Percentiles rank a stretch among this genome's conserved stretches.
These are phyloP conservation scores for Trachymyrmex septentrionalis DNA, from an alignment of 1,140 invertebrate genomes.

Conservation along the genomic window DNA sequence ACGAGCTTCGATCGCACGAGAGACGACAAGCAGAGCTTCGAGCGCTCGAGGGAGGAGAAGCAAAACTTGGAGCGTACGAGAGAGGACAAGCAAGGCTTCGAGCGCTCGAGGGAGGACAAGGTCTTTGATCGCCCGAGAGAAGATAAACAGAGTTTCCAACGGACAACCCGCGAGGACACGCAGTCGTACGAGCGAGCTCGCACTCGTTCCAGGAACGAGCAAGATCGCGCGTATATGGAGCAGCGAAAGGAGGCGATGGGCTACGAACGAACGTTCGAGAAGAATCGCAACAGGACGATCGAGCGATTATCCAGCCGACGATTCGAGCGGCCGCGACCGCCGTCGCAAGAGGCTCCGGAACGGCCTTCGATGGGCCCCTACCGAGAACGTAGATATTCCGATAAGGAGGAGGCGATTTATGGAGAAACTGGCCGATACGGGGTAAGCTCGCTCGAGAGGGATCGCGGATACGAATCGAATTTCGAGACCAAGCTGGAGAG, in stretches of 20 bases:
- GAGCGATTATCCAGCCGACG: conserved; percentile 77
- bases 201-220: conserved; percentile 28
- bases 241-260: conserved; percentile 25
- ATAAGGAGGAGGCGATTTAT: conserved; percentile 84
- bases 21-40: conserved; percentile 67
- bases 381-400: conserved; percentile 81
- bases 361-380: conserved; percentile 77
- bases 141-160: conserved; percentile 37
- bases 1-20: conserved; percentile 30
- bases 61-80: conserved; percentile 7
- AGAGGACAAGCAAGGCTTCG: conserved; percentile 59
- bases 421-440: conserved; percentile 79
- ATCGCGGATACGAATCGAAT: conserved; percentile 85
- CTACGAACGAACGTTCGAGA: conserved; percentile 78
- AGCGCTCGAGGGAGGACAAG: conserved; percentile 78
- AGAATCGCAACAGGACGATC: conserved; percentile 78
- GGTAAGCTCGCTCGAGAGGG: conserved; percentile 79
- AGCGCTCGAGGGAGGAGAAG: conserved; percentile 40
- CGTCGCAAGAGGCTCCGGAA: conserved; percentile 84
- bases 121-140: neutral
- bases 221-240: conserved; percentile 39
- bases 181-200: conserved; percentile 40
- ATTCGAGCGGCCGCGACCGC: conserved; percentile 83
- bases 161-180: conserved; percentile 28
- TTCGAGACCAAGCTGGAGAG: conserved; percentile 86